Conservation (phyloP, 2,797 vertebrate genomes). For the Pteropus rufus region DNA sequence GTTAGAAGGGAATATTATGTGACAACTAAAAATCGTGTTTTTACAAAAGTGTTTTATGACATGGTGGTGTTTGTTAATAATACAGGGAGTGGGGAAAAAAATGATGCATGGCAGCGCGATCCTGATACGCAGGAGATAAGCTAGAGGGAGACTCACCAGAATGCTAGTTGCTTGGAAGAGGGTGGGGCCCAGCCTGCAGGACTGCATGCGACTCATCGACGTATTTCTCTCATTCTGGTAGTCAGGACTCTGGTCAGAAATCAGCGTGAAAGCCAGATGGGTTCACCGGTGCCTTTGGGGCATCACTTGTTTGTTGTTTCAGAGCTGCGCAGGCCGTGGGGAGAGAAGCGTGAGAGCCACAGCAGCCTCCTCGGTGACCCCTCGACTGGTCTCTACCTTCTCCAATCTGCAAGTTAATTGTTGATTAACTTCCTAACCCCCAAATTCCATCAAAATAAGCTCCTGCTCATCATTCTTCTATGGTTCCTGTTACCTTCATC, state of each 20-base stretch:
- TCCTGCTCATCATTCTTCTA: background rate
- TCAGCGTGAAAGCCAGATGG: background rate
- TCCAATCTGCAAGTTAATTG: background rate
- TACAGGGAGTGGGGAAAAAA: background rate
- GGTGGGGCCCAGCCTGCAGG: background rate
- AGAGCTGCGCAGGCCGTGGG: background rate
- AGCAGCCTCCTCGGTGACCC: background rate
- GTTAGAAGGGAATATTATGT: slow-evolving; percentile 54
- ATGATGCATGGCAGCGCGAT: background rate
- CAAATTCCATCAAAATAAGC: background rate
- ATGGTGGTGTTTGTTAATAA: background rate
- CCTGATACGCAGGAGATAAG: background rate
- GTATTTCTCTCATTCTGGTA: background rate
- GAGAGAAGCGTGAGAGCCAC: background rate
- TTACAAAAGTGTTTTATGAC: slow-evolving; percentile 16
- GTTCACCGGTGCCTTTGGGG: background rate
- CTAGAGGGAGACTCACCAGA: background rate
- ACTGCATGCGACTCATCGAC: accelerated
- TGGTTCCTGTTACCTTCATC: background rate
- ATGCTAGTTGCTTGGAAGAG: background rate
- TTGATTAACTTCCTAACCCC: background rate
- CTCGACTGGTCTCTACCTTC: background rate
- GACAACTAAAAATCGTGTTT: slow-evolving; percentile 53
- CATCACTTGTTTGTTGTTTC: background rate
- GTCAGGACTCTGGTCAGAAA: background rate